phyloP scores from a whole-genome alignment of 2,888 invertebrate genomes.

The Trachelus troglodyta region DNA sequence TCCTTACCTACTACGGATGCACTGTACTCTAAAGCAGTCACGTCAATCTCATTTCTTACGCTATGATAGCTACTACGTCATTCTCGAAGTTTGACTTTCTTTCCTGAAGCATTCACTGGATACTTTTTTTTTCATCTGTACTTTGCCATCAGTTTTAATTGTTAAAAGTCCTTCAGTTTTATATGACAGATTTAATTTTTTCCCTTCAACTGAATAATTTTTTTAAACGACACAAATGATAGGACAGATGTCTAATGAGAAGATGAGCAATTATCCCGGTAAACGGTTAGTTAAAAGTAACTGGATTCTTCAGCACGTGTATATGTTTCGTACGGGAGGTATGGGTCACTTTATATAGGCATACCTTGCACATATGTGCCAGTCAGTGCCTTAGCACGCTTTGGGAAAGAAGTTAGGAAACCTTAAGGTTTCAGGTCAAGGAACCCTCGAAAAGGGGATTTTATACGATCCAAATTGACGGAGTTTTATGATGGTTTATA shows the following conservation, averaged over 20 bases:
- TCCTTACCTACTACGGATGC: conserved; percentile 35
- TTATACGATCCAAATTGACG: background rate
- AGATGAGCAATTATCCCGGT: background rate
- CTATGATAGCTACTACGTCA: background rate
- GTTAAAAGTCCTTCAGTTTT: background rate
- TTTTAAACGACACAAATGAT: background rate
- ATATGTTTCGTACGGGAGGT: background rate
- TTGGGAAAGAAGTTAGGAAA: background rate
- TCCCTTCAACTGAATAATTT: background rate
- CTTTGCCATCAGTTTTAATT: background rate
- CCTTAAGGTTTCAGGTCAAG: background rate
- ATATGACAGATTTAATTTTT: background rate
- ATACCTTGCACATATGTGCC: background rate
- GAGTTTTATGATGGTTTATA: background rate
- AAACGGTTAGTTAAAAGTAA: background rate
- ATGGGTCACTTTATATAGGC: background rate
- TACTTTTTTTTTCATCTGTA: too few species aligned
- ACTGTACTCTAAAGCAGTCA: conserved; percentile 4
- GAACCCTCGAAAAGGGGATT: background rate
- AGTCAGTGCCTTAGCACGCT: too few species aligned
- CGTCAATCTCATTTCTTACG: conserved; percentile 1
- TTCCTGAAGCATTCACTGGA: background rate
- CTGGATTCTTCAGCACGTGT: background rate
- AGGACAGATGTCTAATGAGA: background rate
- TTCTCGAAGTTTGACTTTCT: background rate